These are phyloP conservation scores for Hypercompe scribonia DNA, from an alignment of 2,888 invertebrate genomes.

Conservation along the genomic window DNA sequence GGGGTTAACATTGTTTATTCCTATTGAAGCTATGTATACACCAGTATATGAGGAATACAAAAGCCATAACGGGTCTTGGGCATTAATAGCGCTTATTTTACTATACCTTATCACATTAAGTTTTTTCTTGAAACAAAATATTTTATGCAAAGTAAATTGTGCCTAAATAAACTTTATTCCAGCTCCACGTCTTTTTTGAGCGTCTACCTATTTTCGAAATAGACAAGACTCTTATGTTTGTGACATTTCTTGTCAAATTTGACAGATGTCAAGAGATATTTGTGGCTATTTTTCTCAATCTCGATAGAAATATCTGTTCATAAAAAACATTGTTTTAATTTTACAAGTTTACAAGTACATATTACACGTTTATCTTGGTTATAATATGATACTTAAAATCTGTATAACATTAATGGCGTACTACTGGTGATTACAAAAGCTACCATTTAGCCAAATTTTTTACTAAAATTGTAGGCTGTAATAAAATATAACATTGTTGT, in stretches of 20 bases:
- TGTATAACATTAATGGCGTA: neutral
- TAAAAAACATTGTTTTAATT: neutral
- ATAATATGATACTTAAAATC: neutral
- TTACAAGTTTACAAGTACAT: neutral
- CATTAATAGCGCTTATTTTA: neutral
- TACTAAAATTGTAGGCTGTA: conserved; percentile 16
- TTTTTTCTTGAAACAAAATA: neutral
- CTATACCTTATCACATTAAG: neutral
- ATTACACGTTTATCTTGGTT: neutral
- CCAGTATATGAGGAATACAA: neutral
- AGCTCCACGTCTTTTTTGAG: neutral
- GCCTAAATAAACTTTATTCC: no score
- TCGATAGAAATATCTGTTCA: no score
- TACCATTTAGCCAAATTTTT: conserved; percentile 1
- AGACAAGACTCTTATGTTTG: neutral
- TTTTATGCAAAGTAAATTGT: neutral
- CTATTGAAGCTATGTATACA: neutral
- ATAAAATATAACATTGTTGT: conserved; percentile 5
- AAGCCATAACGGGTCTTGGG: neutral
- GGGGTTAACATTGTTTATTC: neutral
- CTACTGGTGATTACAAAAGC: neutral
- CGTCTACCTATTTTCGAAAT: neutral
- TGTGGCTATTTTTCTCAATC: neutral
- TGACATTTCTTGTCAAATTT: neutral
- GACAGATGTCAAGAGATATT: neutral